phyloP scores from a whole-genome alignment of 2,113 vertebrate genomes.

The Suricata suricatta region DNA sequence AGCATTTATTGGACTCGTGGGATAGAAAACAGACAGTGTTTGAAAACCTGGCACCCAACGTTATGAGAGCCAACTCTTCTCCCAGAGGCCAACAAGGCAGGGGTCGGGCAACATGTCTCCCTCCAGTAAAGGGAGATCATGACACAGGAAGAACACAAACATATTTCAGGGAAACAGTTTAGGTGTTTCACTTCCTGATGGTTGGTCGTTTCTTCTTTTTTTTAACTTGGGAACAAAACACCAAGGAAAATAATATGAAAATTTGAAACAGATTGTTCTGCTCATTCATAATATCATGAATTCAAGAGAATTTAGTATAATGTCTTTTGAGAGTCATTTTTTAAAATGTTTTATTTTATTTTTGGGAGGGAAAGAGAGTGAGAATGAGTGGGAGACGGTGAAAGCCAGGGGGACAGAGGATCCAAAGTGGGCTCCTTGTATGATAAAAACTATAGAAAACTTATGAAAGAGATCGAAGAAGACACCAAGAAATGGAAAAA shows the following conservation, averaged over 20 bases:
- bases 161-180: not conserved
- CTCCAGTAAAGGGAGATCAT: not conserved
- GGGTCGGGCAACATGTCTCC: not conserved
- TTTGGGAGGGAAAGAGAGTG: no score
- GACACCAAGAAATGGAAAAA: no score
- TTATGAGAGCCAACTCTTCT: not conserved
- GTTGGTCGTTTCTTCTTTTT: not conserved
- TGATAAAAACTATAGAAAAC: no score
- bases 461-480: no score
- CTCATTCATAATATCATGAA: not conserved
- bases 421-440: no score
- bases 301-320: constrained; percentile 2
- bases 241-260: not conserved
- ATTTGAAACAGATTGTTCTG: constrained; percentile 18
- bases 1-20: constrained; percentile 55
- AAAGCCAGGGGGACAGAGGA: no score
- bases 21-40: constrained; percentile 78
- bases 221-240: not conserved
- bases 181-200: not conserved
- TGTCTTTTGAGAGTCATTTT: constrained; percentile 30
- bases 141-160: not conserved
- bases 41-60: constrained; percentile 8
- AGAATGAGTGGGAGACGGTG: no score
- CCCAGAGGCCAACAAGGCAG: not conserved
- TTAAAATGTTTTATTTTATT: no score